A percentile compares a stretch with the other conserved stretches of the same genome.
Conservation (phyloP, 2,888 invertebrate genomes). For the Chorisops tibialis region DNA sequence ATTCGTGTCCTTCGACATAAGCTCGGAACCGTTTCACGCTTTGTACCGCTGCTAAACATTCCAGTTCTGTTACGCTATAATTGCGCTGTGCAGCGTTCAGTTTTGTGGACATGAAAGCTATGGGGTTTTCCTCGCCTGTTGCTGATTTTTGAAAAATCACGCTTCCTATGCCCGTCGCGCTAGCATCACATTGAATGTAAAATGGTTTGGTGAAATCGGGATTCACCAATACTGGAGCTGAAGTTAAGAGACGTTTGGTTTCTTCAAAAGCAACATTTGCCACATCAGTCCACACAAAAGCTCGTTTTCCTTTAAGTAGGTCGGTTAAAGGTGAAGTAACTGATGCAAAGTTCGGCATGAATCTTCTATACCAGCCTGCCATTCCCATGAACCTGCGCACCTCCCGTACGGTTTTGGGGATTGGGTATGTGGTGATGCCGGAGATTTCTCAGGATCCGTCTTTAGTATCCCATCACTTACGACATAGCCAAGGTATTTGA, state of each 20-base stretch:
- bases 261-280: constrained; percentile 18
- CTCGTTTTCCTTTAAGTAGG: neutral
- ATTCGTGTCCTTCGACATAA: constrained; percentile 29
- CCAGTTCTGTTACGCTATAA: constrained; percentile 31
- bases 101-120: constrained; percentile 6
- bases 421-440: neutral
- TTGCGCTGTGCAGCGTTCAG: constrained; percentile 16
- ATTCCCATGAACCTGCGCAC: constrained; percentile 8
- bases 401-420: neutral
- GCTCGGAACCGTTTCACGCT: constrained; percentile 29
- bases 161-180: constrained; percentile 21
- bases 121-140: constrained; percentile 1
- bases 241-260: constrained; percentile 6
- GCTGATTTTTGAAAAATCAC: constrained; percentile 9
- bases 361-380: constrained; percentile 15
- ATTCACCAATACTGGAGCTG: constrained; percentile 14
- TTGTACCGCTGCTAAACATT: constrained; percentile 32
- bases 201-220: constrained; percentile 16
- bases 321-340: constrained; percentile 5
- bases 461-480: constrained; percentile 1
- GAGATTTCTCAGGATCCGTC: constrained; percentile 10
- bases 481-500: constrained; percentile 18
- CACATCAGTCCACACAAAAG: constrained; percentile 15
- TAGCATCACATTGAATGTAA: constrained; percentile 14
- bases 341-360: constrained; percentile 4